Base-by-base conservation (phyloP, 1,140 invertebrate genomes). In the Camponotus vicinus region DNA sequence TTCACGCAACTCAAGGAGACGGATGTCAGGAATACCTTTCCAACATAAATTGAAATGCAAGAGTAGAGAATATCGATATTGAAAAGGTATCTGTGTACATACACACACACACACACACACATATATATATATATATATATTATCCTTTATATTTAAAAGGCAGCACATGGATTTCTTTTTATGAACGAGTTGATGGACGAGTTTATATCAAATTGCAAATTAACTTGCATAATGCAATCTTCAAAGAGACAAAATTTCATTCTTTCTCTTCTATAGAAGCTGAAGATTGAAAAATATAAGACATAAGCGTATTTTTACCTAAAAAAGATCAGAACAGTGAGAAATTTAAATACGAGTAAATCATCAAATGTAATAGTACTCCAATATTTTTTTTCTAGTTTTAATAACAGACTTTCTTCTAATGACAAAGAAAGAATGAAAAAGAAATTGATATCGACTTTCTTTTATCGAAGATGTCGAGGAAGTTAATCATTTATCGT, bases 1-100 rank as follows among this genome's bases (percentile, higher is more conserved):
- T 67, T 55, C 59, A 45, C 42, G 55, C 76, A 71, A 73, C 59
- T 79, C 52, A 82, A 86, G 69, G 11, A 67, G 55, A 88, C 52
- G 32, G 11, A 73, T 76, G 49, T 83, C 63, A 63, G 45, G 34
- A 21, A 87, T 57, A 37, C 11, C 15, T 52, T 37, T 57, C 42
- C 9, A 15, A 69, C 37, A 11, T 42, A 76, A 55, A 67, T 76
- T 42, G 49, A 55, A 63, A 87, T 32, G 55, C 57, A 52, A 64
- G 11, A 45, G 8, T 4, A 37, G 63, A 37, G 63, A 21, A 7
- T 21, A 15, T 73, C 18, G n/a, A 83, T 73, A 75, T 61, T 13
- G 52, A 73, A 34, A 18, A 27, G 27, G 1, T 27, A 27, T 82
- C 27, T 13, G 13, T 45, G 27, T 27, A 27, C 27, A 27, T 1